These are phyloP conservation scores for Rhopilema esculentum DNA, from an alignment of 30 jellyfish, hydroid and myxozoan genomes.

Conservation along the genomic window DNA sequence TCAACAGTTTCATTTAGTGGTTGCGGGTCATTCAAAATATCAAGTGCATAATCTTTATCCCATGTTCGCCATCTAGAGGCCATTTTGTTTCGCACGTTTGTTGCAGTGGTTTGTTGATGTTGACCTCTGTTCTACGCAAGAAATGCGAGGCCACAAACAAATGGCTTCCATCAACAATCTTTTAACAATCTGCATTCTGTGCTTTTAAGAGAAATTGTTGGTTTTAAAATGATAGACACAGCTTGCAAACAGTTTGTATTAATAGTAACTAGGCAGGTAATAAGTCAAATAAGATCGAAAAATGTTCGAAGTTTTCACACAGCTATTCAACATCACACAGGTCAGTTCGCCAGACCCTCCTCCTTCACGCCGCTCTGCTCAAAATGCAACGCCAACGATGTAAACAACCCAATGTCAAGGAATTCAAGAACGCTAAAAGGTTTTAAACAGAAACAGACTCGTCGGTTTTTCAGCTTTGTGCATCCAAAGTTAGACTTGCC, in stretches of 20 bases:
- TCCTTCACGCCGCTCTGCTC: too few relatives aligned
- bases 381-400: too few relatives aligned
- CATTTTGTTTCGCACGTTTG: constrained; percentile 17
- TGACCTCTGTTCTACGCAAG: background rate
- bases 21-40: background rate
- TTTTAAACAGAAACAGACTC: background rate
- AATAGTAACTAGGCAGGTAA: too few relatives aligned
- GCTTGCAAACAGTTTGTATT: too few relatives aligned
- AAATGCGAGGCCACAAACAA: background rate
- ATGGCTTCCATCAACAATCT: background rate
- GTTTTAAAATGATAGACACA: too few relatives aligned
- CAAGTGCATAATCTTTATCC: constrained; percentile 12
- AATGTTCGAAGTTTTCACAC: too few relatives aligned
- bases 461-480: background rate
- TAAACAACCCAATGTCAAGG: background rate
- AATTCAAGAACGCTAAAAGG: background rate
- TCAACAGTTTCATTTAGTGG: background rate
- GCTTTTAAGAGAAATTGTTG: too few relatives aligned
- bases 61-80: constrained; percentile 59
- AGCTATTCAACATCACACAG: too few relatives aligned
- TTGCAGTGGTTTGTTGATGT: background rate
- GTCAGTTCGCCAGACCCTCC: too few relatives aligned
- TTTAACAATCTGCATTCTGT: too few relatives aligned
- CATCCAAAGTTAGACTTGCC: background rate
- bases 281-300: too few relatives aligned